A percentile compares a stretch with the other conserved stretches of the same genome.
phyloP scores from a whole-genome alignment of 2,113 vertebrate genomes.

The Labeo catla region DNA sequence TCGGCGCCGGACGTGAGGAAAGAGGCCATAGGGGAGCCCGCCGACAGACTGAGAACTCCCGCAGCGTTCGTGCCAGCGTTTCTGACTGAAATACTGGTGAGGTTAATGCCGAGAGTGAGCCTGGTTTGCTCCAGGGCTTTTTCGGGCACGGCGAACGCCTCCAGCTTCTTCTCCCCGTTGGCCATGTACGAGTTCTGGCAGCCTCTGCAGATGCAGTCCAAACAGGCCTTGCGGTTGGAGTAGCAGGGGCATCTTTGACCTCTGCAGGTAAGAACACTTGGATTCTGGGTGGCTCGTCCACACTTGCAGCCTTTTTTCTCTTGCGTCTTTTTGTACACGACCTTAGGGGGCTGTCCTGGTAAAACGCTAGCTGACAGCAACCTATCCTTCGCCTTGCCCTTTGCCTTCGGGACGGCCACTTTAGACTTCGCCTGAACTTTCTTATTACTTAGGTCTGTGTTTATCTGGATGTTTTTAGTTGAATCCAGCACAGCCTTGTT shows the following conservation, averaged over 20 bases:
- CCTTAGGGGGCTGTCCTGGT: slow-evolving; percentile 87
- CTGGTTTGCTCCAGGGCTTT: slow-evolving; percentile 98
- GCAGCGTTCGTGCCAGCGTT: slow-evolving; percentile 85
- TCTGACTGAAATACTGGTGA: slow-evolving; percentile 96
- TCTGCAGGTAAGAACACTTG: slow-evolving; percentile 98
- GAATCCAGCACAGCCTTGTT: slow-evolving; percentile 86
- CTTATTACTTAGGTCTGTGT: slow-evolving; percentile 84
- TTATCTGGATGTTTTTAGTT: slow-evolving; percentile 90
- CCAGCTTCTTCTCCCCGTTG: slow-evolving; percentile 98
- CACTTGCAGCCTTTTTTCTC: slow-evolving; percentile 99
- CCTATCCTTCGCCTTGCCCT: slow-evolving; percentile 90
- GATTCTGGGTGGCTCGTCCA: slow-evolving; percentile 98
- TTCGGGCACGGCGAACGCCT: slow-evolving; percentile 98
- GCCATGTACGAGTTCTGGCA: slow-evolving; percentile 99
- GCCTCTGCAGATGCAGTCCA: slow-evolving; percentile 98
- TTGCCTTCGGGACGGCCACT: slow-evolving; percentile 87
- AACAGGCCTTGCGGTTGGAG: slow-evolving; percentile 97
- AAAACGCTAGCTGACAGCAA: slow-evolving; percentile 85
- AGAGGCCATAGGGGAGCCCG: slow-evolving; percentile 89
- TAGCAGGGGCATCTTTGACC: slow-evolving; percentile 98
- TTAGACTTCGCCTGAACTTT: slow-evolving; percentile 92
- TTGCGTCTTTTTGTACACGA: slow-evolving; percentile 94
- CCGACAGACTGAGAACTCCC: slow-evolving; percentile 86
- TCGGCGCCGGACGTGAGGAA: slow-evolving; percentile 93
- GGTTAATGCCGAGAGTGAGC: slow-evolving; percentile 97